Base-by-base conservation (phyloP, 2,113 vertebrate genomes). In the Castor canadensis region DNA sequence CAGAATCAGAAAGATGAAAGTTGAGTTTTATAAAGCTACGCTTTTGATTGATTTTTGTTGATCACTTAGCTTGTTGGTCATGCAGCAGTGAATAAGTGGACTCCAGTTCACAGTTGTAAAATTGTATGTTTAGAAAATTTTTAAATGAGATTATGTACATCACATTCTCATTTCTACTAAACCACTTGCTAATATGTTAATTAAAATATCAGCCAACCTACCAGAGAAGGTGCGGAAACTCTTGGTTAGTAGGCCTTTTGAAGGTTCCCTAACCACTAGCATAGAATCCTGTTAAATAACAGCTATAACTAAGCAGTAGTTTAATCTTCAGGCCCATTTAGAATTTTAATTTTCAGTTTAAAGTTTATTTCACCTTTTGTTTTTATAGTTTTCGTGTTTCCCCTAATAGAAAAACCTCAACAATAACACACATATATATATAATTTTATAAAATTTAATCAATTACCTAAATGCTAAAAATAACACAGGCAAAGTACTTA, bases 1-100 rank as follows among this genome's bases (percentile, higher is more conserved):
- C 45, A 89, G 64, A 87, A 67, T 72, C 77, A n/a, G n/a, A n/a
- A n/a, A 35, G 47, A 43, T 83, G 52, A 52, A 91, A 66, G 28
- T 43, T 22, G 22, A 64, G 58, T 93, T 96, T 83, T 80, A 9
- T 75, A 92, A 94, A 87, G 47, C 24, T 85, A 91, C 19, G 30
- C 47, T 52, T 95, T 93, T 66, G 19, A 67, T 52, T 75, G 32
- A 16, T 80, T n/a, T 93, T 91, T 83, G 73, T 58, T 89, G 35
- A 60, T 58, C 40, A 13, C 58, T 76, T 92, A 45, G 56, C 20
- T 87, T 67, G 26, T 89, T 60, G 77, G 35, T n/a, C 20, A 40
- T 24, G 24, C 19, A 77, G 76, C 64, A 19, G n/a, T 45, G 9
- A 83, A n/a, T 45, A 83, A n/a, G 58, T 45, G 54, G 76, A 75